phyloP scores from a whole-genome alignment of 2,113 vertebrate species.

The Sceloporus tristichus region DNA sequence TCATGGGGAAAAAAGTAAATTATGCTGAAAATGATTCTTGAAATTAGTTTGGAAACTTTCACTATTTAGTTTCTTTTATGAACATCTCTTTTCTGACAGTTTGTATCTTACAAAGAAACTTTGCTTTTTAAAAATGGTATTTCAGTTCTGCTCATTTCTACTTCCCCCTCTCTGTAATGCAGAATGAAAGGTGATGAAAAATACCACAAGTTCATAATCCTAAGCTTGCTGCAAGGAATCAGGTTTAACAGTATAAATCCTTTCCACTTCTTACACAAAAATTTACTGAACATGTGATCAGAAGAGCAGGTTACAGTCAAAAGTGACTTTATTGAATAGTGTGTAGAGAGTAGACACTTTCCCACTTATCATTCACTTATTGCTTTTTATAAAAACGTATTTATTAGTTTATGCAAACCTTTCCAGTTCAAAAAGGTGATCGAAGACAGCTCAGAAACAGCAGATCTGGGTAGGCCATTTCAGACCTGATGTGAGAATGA shows the following conservation, averaged over 20 bases:
- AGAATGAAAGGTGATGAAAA: constrained; percentile 48
- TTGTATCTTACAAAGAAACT: constrained; percentile 24
- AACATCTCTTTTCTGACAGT: constrained; percentile 34
- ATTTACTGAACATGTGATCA: constrained; percentile 24
- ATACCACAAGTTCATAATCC: constrained; percentile 50
- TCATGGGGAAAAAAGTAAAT: constrained; percentile 12
- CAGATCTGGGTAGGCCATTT: not conserved
- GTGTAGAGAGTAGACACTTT: constrained; percentile 66
- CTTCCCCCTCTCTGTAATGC: not conserved
- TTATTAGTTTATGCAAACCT: constrained; percentile 64
- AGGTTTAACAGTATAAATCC: constrained; percentile 54
- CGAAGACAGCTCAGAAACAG: constrained; percentile 64
- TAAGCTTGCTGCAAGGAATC: constrained; percentile 53
- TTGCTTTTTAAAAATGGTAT: constrained; percentile 38
- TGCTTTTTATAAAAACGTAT: constrained; percentile 55
- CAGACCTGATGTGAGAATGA: not conserved
- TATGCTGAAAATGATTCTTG: not conserved
- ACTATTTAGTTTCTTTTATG: constrained; percentile 35
- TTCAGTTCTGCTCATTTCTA: constrained; percentile 16
- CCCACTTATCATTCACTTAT: constrained; percentile 38
- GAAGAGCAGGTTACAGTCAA: constrained; percentile 19
- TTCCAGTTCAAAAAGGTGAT: constrained; percentile 62
- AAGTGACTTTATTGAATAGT: constrained; percentile 47
- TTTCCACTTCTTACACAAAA: constrained; percentile 49
- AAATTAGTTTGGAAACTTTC: constrained; percentile 25